Conservation (phyloP, 2,113 vertebrate species). For the Aegithalos caudatus region DNA sequence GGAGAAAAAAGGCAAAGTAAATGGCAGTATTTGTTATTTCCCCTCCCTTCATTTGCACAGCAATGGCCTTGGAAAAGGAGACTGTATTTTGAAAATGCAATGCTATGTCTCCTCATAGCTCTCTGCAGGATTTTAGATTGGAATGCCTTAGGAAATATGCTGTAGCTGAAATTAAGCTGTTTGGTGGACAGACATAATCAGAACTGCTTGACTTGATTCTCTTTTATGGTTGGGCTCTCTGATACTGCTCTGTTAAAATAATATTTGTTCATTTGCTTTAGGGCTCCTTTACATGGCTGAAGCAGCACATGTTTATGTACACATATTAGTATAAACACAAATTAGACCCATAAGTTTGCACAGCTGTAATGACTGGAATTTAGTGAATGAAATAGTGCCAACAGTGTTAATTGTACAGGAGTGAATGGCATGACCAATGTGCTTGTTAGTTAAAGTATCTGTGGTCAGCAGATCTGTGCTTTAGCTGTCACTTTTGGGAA, state of each 20-base stretch:
- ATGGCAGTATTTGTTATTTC: not conserved
- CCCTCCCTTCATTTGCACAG: not conserved
- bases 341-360: constrained; percentile 30
- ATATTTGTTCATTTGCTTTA: constrained; percentile 46
- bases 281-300: not conserved
- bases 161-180: not conserved
- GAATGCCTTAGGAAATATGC: not conserved
- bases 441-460: not conserved
- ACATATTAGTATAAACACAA: constrained; percentile 25
- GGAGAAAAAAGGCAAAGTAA: not conserved
- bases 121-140: constrained; percentile 1
- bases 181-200: not conserved
- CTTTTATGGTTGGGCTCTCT: not conserved
- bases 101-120: not conserved
- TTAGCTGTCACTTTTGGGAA: not conserved
- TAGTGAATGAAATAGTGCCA: constrained; percentile 9
- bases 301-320: constrained; percentile 14
- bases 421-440: not conserved
- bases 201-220: not conserved
- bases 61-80: not conserved
- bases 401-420: constrained; percentile 22
- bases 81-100: not conserved
- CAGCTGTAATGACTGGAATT: constrained; percentile 57
- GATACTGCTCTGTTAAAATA: constrained; percentile 10
- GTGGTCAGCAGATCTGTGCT: not conserved